Base-by-base conservation (phyloP, 2,888 invertebrate species). In the Leptopilina myrica region DNA sequence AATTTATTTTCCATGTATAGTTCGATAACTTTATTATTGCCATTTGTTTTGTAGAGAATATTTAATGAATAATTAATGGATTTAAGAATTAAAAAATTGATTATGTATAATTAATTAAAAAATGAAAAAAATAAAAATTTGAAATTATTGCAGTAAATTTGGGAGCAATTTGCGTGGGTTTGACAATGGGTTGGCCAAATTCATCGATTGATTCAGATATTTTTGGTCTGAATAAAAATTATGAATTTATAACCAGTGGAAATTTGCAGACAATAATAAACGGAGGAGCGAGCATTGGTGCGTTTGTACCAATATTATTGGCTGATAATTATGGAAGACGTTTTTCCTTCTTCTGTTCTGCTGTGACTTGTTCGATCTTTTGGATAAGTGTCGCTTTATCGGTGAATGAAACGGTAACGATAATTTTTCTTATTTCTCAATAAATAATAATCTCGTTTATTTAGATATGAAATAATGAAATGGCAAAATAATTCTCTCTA, bases 261-360 rank as follows among this genome's bases (percentile, higher is more conserved):
- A 20, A 11, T 43, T 56, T 59, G 20, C 14, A 49, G 12, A 46
- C 76, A 59, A n/a, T n/a, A 9, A 83, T 86, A 78, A 84, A 83
- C 77, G 76, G 83, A 6, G 86, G 85, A 7, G 83, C 85, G 11
- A 85, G 85, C 66, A 20, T 87, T 26, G 87, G 86, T 14, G 85
- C 85, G 12, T 43, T 87, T 0, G 59, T 82, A n/a, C 85, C 87
- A 8, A 80, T 83, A 11, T 85, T 82, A 69, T 53, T 86, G 64
- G 85, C 79, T 65, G 85, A 87, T 79, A 77, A 80, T 20, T 83
- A 83, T 66, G 86, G 87, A 62, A 79, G 87, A 40, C 82, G 78
- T 65, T 40, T 62, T 7, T 81, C 84, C 12, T 87, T 87, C 64
- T 73, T 76, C 20, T 76, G 84, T 59, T 83, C 85, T 1, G 85